Percentiles rank a stretch among this genome's conserved stretches.
Conservation (phyloP, 1,140 invertebrate genomes). For the Euwallacea similis region DNA sequence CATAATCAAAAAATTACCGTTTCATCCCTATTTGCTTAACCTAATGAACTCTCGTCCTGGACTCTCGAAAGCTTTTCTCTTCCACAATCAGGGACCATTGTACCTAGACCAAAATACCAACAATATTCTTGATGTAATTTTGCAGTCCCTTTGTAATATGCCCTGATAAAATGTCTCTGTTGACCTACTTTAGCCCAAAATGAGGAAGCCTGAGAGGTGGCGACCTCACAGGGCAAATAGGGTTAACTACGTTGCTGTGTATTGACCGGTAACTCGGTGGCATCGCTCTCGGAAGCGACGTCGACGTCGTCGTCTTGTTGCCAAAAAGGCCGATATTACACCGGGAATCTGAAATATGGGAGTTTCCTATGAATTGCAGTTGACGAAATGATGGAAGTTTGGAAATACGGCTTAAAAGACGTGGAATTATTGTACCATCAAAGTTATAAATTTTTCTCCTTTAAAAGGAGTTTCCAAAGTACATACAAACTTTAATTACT, state of each 20-base stretch:
- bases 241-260: slow-evolving; percentile 28
- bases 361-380: too few species aligned
- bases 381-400: too few species aligned
- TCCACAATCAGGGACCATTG: too few species aligned
- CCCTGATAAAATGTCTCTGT: background rate
- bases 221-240: slow-evolving; percentile 29
- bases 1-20: too few species aligned
- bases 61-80: too few species aligned
- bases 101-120: too few species aligned
- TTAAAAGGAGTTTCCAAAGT: too few species aligned
- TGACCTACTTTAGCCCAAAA: background rate
- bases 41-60: too few species aligned
- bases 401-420: too few species aligned
- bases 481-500: slow-evolving; percentile 37
- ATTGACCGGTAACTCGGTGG: slow-evolving; percentile 34
- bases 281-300: slow-evolving; percentile 24
- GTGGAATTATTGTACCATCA: too few species aligned
- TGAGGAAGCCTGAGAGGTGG: slow-evolving; percentile 15
- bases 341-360: slow-evolving; percentile 6
- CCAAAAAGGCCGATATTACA: slow-evolving; percentile 5
- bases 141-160: background rate
- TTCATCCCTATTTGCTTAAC: too few species aligned
- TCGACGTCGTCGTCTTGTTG: slow-evolving; percentile 4
- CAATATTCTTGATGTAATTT: background rate
- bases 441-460: too few species aligned